These are phyloP conservation scores for Salvator merianae DNA, from an alignment of 2,113 vertebrate genomes.

Conservation along the genomic window DNA sequence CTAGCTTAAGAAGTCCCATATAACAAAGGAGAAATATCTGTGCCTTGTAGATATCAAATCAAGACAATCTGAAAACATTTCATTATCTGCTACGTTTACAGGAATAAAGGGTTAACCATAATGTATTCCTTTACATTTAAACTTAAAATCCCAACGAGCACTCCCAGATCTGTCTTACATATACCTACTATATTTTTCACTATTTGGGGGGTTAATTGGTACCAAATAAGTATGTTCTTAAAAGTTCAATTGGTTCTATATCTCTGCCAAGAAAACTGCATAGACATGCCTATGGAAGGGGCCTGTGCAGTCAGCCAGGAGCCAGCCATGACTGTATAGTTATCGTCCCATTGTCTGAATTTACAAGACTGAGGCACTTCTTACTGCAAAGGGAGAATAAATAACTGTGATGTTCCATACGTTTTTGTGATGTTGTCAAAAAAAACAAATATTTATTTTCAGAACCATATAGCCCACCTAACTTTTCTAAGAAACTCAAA, in stretches of 20 bases:
- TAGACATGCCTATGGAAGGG: too few species aligned
- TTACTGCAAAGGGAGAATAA: too few species aligned
- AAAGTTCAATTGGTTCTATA: too few species aligned
- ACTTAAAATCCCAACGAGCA: not conserved
- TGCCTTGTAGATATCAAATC: too few species aligned
- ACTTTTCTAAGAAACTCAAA: not conserved
- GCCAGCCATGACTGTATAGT: too few species aligned
- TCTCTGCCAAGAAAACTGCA: too few species aligned
- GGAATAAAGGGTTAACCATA: not conserved
- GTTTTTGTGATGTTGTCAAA: not conserved
- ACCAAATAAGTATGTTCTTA: not conserved
- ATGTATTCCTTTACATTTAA: not conserved
- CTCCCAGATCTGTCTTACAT: not conserved
- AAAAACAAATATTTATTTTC: not conserved
- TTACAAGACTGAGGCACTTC: too few species aligned
- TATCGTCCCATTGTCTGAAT: too few species aligned
- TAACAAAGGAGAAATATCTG: too few species aligned
- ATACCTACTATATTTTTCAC: not conserved
- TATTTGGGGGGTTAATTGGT: not conserved
- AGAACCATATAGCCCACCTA: not conserved
- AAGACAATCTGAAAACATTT: not conserved
- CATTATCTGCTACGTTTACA: not conserved
- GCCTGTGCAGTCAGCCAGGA: too few species aligned
- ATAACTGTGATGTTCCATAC: not conserved
- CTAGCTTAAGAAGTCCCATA: too few species aligned